These are phyloP conservation scores for Echinarachnius parma DNA, from an alignment of 53 echinoderm and acorn worm genomes.

Conservation along the genomic window DNA sequence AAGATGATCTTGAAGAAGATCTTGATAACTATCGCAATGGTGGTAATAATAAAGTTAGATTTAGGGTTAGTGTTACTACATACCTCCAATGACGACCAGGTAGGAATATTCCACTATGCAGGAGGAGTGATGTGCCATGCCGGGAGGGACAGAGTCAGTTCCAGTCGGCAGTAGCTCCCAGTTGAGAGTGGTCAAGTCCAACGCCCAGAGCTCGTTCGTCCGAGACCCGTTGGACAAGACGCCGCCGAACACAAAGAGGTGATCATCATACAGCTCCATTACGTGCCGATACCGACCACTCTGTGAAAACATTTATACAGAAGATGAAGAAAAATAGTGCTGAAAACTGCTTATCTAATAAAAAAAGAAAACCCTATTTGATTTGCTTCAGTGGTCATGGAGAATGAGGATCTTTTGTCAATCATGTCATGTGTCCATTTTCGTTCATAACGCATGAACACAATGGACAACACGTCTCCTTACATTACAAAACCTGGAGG, in stretches of 20 bases:
- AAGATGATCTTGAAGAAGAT: too few species aligned
- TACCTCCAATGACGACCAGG: conserved; percentile 80
- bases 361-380: too few species aligned
- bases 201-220: conserved; percentile 84
- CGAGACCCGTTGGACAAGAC: conserved; percentile 52
- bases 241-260: conserved; percentile 82
- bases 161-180: conserved; percentile 64
- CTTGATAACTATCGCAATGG: too few species aligned
- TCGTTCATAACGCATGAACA: too few species aligned
- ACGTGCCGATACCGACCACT: conserved; percentile 76
- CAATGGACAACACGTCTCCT: too few species aligned
- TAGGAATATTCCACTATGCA: conserved; percentile 73
- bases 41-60: too few species aligned
- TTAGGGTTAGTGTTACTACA: too few species aligned
- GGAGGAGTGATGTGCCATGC: conserved; percentile 73
- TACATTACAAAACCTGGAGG: too few species aligned
- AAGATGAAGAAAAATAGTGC: neutral
- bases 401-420: too few species aligned
- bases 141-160: conserved; percentile 53
- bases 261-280: conserved; percentile 65
- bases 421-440: too few species aligned
- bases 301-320: conserved; percentile 35
- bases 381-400: too few species aligned
- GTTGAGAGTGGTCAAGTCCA: conserved; percentile 40
- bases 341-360: too few species aligned